A percentile compares a stretch with the other conserved stretches of the same genome.
phyloP scores from a whole-genome alignment of 2,797 vertebrate genomes.

The Enteromius viviparus region DNA sequence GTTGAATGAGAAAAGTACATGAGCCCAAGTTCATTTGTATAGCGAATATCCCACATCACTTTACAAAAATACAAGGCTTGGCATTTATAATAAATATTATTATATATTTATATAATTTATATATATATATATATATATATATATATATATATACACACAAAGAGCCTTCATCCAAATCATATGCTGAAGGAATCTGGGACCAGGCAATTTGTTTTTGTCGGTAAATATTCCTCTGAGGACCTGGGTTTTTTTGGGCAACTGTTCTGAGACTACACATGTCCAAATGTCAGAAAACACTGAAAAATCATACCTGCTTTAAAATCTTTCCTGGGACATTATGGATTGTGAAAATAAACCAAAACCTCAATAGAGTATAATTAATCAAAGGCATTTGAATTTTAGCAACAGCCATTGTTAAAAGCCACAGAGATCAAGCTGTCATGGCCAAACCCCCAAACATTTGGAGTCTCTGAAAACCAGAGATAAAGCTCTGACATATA shows the following conservation, averaged over 20 bases:
- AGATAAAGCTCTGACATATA: not conserved
- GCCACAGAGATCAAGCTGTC: not conserved
- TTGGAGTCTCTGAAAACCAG: not conserved
- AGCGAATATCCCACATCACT: not conserved
- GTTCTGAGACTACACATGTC: not conserved
- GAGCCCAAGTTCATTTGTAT: not conserved
- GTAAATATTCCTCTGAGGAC: not conserved
- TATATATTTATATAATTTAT: too few relatives aligned
- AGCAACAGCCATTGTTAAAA: not conserved
- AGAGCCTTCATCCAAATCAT: not conserved
- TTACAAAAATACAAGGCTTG: not conserved
- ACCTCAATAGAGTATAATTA: not conserved
- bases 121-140: too few relatives aligned
- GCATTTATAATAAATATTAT: too few relatives aligned
- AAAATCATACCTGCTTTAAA: slow-evolving; percentile 1
- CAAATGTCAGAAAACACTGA: not conserved
- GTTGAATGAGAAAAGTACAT: not conserved
- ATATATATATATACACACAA: too few relatives aligned
- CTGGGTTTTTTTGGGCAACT: not conserved
- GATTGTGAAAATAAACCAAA: not conserved
- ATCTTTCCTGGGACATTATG: not conserved
- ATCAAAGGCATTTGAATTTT: not conserved
- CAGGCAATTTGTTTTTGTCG: not conserved
- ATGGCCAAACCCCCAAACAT: not conserved
- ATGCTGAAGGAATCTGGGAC: not conserved